Conservation (phyloP, 2,797 vertebrate genomes). For the Pseudocheirus occidentalis region DNA sequence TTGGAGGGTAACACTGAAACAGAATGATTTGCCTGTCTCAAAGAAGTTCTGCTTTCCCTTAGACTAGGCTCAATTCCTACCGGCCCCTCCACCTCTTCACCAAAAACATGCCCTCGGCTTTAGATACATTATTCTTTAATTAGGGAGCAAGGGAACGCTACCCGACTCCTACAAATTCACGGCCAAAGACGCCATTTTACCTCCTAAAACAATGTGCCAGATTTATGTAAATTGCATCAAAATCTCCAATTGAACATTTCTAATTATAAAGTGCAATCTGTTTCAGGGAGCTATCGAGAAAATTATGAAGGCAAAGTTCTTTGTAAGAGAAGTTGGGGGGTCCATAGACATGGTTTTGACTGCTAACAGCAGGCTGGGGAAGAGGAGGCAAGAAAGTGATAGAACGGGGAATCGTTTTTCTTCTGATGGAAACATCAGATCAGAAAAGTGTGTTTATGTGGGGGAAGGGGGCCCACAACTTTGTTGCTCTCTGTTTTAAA, state of each 20-base stretch:
- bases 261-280: conserved; percentile 26
- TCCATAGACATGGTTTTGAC: not conserved
- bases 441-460: not conserved
- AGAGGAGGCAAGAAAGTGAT: not conserved
- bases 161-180: not conserved
- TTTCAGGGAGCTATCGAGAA: conserved; percentile 8
- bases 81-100: not conserved
- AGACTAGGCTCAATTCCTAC: not conserved
- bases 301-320: conserved; percentile 54
- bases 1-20: not conserved
- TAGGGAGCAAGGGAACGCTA: not conserved
- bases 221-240: not conserved
- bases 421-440: not conserved
- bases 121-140: conserved; percentile 15
- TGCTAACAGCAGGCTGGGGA: not conserved
- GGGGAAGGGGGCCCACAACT: conserved; percentile 35
- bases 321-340: conserved; percentile 28
- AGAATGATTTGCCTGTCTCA: not conserved
- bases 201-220: not conserved
- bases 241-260: not conserved
- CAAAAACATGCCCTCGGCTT: not conserved
- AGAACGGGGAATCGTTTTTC: not conserved
- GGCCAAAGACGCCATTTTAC: not conserved
- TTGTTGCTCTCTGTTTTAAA: conserved; percentile 52
- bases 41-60: not conserved